phyloP scores from a whole-genome alignment of 2,888 invertebrate genomes.

The Drosophila sordidula region DNA sequence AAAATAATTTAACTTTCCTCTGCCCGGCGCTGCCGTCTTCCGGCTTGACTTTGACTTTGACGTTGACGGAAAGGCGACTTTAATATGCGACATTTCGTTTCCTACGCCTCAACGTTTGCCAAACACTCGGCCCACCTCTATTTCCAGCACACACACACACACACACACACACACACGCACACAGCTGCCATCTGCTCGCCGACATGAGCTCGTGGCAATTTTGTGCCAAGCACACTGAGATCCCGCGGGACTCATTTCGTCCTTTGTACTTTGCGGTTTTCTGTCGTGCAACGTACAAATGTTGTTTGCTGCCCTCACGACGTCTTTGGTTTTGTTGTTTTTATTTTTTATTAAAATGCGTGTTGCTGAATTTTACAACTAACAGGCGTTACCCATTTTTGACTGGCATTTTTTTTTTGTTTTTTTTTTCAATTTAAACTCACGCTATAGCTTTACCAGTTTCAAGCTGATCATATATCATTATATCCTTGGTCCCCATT shows the following conservation, averaged over 20 bases:
- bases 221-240: conserved; percentile 32
- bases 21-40: background rate
- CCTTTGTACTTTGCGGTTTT: conserved; percentile 74
- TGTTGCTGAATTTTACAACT: conserved; percentile 54
- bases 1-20: conserved; percentile 65
- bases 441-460: too few relatives aligned
- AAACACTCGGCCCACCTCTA: conserved; percentile 15
- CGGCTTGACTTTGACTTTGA: conserved; percentile 38
- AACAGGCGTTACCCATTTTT: background rate
- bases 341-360: conserved; percentile 46
- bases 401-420: background rate
- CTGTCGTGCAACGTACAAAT: conserved; percentile 38
- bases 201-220: conserved; percentile 38
- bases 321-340: conserved; percentile 28
- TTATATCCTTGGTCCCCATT: too few relatives aligned
- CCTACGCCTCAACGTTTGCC: conserved; percentile 44
- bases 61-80: conserved; percentile 52
- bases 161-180: conserved; percentile 17
- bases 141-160: conserved; percentile 12
- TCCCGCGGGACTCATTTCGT: conserved; percentile 74
- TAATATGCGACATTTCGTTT: conserved; percentile 69
- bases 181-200: conserved; percentile 28
- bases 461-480: too few relatives aligned
- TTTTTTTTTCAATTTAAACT: too few relatives aligned
- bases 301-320: conserved; percentile 33